phyloP scores from a whole-genome alignment of 2,888 invertebrate species.

The Bellardia pandia region DNA sequence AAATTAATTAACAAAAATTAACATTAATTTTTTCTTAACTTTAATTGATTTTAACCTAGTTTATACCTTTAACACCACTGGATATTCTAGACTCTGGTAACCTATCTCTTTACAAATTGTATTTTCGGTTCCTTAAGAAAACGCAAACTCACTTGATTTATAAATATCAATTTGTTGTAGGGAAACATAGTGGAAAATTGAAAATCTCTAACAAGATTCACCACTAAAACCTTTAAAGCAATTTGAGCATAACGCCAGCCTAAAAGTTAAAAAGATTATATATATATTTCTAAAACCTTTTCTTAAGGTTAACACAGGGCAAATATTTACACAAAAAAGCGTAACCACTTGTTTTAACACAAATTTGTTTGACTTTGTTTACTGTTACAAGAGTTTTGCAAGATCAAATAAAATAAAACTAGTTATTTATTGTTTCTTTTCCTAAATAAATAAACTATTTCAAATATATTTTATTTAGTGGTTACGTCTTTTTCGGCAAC shows the following conservation, averaged over 20 bases:
- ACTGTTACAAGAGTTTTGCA: neutral
- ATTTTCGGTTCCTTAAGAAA: constrained; percentile 74
- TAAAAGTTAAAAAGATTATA: constrained; percentile 40
- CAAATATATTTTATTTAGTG: too few relatives aligned
- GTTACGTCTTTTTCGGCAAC: too few relatives aligned
- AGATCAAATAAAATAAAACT: neutral
- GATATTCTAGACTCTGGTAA: neutral
- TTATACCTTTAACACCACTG: too few relatives aligned
- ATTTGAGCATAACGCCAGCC: constrained; percentile 77
- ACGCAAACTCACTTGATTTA: constrained; percentile 76
- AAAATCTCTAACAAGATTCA: constrained; percentile 74
- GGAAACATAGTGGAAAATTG: constrained; percentile 74
- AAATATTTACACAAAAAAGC: too few relatives aligned
- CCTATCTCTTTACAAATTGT: constrained; percentile 67
- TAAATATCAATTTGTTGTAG: constrained; percentile 75
- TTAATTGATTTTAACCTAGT: too few relatives aligned
- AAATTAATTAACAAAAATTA: too few relatives aligned
- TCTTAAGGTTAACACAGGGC: too few relatives aligned
- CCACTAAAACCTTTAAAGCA: constrained; percentile 75
- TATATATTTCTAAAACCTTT: too few relatives aligned
- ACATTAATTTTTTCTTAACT: neutral
- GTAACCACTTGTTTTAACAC: too few relatives aligned
- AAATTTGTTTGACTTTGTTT: too few relatives aligned
- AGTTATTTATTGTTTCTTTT: too few relatives aligned
- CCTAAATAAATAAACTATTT: too few relatives aligned